These are phyloP conservation scores for Acropora tenuis DNA, from an alignment of 64 coral and sea anemone species.

Conservation along the genomic window DNA sequence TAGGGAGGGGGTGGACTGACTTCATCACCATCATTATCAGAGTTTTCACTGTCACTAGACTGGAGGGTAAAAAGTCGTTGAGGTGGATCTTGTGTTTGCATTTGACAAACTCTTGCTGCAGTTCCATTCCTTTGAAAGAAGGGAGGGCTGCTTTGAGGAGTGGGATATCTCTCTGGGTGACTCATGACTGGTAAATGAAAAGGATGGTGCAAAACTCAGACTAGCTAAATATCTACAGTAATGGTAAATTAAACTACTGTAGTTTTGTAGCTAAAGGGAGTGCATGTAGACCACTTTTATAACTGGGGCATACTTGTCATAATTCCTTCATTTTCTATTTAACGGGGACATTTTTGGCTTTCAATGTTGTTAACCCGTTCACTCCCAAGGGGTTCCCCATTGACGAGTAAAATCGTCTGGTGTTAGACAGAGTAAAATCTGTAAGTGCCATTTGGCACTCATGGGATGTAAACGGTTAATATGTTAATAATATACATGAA, in stretches of 20 bases:
- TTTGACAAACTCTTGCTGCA: not conserved
- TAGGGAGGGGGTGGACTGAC: constrained; percentile 3
- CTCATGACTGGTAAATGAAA: not conserved
- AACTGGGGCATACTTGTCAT: too few relatives aligned
- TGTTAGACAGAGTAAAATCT: too few relatives aligned
- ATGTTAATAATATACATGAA: too few relatives aligned
- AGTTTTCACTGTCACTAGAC: not conserved
- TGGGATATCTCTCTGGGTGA: constrained; percentile 34
- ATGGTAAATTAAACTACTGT: not conserved
- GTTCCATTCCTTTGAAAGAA: not conserved
- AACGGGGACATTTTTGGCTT: too few relatives aligned
- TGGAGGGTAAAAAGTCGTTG: not conserved
- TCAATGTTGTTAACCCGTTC: too few relatives aligned
- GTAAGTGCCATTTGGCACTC: too few relatives aligned
- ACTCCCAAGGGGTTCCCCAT: too few relatives aligned
- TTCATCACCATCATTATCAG: constrained; percentile 31
- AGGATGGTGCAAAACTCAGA: not conserved
- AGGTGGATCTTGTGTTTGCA: not conserved
- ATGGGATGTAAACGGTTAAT: too few relatives aligned
- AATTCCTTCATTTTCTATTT: too few relatives aligned
- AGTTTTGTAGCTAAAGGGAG: not conserved
- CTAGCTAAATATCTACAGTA: not conserved
- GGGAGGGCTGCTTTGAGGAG: constrained; percentile 11
- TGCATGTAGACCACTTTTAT: too few relatives aligned
- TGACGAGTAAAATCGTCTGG: too few relatives aligned